phyloP scores from a whole-genome alignment of 2,113 vertebrate species.

The Aspidoscelis tigris region DNA sequence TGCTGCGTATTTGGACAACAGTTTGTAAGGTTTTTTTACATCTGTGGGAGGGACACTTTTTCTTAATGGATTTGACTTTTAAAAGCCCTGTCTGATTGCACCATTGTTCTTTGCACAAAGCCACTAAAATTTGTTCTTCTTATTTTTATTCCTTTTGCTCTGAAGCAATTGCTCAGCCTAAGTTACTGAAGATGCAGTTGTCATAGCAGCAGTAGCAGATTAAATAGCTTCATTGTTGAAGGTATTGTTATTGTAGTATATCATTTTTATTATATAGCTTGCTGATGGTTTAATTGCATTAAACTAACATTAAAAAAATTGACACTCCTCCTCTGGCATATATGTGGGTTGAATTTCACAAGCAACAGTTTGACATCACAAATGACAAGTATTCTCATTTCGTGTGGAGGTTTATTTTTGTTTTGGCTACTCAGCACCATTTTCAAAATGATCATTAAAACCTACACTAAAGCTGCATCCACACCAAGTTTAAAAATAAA shows the following conservation, averaged over 20 bases:
- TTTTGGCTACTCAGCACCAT: background rate
- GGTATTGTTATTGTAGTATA: background rate
- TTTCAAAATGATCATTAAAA: background rate
- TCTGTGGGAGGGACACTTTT: no score
- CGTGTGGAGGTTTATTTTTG: background rate
- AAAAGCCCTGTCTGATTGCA: background rate
- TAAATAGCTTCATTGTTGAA: background rate
- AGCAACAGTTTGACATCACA: background rate
- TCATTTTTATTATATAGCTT: background rate
- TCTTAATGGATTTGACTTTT: no score
- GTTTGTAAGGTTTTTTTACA: no score
- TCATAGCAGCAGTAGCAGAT: background rate
- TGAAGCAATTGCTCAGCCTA: background rate
- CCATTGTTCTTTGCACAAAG: no score
- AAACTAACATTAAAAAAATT: background rate
- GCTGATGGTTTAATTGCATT: background rate
- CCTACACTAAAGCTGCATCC: background rate
- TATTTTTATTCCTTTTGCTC: background rate
- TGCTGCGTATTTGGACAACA: no score
- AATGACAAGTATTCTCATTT: background rate
- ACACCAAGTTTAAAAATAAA: background rate
- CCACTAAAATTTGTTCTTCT: background rate
- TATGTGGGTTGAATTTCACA: background rate
- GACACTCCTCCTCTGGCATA: background rate
- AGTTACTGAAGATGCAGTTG: background rate